Evolutionary conservation across 2,113 vertebrate genomes (phyloP), one percentile per base, ranked within the genome.

Genomic region (Antigone vipio): DNA sequence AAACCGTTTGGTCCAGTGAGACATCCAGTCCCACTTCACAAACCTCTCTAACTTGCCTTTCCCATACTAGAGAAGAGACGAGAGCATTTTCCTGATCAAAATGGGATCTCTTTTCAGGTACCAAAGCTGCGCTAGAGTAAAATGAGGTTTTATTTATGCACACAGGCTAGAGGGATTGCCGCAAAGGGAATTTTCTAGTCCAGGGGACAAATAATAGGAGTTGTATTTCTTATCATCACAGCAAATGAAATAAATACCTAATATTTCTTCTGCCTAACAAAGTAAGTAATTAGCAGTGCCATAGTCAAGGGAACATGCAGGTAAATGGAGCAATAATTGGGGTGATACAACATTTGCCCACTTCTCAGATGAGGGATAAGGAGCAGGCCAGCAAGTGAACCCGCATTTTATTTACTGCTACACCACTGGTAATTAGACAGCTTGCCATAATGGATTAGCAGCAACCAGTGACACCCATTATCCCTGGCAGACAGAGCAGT

Each of bases 271-370:
- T 6, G 9, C 69, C 68, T 90, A 93, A 85, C 89, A 94, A 96
- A 93, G 92, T 67, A 92, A 96, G 95, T 78, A 90, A 95, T 97
- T 97, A 97, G 93, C 93, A 79, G 84, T 79, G 89, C 94, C 78
- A 94, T 47, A 96, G 87, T 50, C 89, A 96, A 79, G 89, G 89
- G 94, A 96, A 96, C 85, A 56, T 26, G 69, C 71, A 85, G 85
- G 95, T 92, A 96, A 97, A 95, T 91, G 93, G 92, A 95, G 92
- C 93, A 95, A 96, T 97, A 96, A 96, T 94, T 96, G 96, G 92
- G 94, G 95, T 97, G 96, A 96, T 95, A 91, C 92, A 95, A 92
- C 95, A 96, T 93, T 94, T 94, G 87, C 92, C 95, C 94, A 85
- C 93, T 96, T 94, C 87, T 96, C 81, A 94, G 87, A 94, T 95